Evolutionary conservation across 1,140 invertebrate species (phyloP).

Genomic region (Globodera rostochiensis): DNA sequence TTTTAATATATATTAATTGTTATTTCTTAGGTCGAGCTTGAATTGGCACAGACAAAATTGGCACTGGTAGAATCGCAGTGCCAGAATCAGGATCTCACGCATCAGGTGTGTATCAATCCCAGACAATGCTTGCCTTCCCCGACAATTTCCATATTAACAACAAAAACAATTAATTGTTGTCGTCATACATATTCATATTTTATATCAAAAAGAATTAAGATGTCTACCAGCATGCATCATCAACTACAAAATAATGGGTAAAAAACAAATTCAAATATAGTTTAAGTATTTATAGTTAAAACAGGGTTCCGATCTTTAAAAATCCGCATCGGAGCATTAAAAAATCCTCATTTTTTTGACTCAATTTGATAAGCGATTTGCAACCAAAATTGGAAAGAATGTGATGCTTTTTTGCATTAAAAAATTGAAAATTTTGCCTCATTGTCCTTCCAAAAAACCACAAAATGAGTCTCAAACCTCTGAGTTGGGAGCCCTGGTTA

Average conservation of each 20-base stretch:
- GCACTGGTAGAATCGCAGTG: slow-evolving; percentile 95
- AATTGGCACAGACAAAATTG: slow-evolving; percentile 91
- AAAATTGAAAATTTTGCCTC: no score
- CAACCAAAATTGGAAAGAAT: no score
- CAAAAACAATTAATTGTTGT: not conserved
- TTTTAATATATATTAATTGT: no score
- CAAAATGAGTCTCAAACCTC: no score
- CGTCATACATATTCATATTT: not conserved
- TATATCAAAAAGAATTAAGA: not conserved
- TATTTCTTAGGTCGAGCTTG: slow-evolving; percentile 78
- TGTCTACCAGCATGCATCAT: not conserved
- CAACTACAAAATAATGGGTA: not conserved
- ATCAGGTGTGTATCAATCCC: slow-evolving; percentile 50
- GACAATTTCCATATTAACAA: not conserved
- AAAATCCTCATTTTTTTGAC: no score
- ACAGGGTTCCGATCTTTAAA: no score
- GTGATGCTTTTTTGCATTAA: no score
- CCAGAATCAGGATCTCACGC: slow-evolving; percentile 79
- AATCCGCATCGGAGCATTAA: no score
- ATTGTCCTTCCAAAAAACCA: no score
- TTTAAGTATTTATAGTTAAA: not conserved
- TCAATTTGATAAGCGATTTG: no score
- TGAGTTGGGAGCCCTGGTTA: no score
- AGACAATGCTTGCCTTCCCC: no score
- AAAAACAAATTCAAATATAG: not conserved